Conservation (phyloP, 2,888 invertebrate species). For the Sarcophaga carnaria region DNA sequence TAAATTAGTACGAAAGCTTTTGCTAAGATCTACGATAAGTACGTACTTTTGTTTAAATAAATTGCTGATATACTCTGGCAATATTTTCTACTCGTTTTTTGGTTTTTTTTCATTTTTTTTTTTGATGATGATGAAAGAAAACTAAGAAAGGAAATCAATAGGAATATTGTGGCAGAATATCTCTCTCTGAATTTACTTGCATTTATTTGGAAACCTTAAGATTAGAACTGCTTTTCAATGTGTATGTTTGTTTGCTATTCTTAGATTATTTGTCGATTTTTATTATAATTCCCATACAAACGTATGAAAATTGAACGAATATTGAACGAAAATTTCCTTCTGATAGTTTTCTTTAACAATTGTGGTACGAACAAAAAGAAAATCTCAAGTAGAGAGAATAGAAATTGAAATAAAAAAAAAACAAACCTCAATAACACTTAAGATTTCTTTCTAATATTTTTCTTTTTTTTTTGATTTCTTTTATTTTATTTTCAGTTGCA, state of each 20-base stretch:
- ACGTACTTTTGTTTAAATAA: slow-evolving; percentile 60
- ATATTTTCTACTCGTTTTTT: too few species aligned
- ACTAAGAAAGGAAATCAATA: slow-evolving; percentile 45
- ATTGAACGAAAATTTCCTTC: slow-evolving; percentile 29
- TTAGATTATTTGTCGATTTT: slow-evolving; percentile 51
- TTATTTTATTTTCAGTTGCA: too few species aligned
- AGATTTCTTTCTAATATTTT: slow-evolving; percentile 38
- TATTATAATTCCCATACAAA: slow-evolving; percentile 53
- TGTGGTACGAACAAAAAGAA: slow-evolving; percentile 27
- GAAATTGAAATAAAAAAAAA: slow-evolving; percentile 12
- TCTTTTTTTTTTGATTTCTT: too few species aligned
- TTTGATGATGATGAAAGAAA: background rate
- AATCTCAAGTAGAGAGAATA: background rate
- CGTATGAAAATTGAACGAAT: slow-evolving; percentile 38
- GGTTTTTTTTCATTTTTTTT: background rate
- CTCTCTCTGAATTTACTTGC: slow-evolving; percentile 46
- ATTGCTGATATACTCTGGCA: slow-evolving; percentile 29
- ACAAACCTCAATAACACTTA: slow-evolving; percentile 63
- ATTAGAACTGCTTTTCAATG: slow-evolving; percentile 35
- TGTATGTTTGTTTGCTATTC: slow-evolving; percentile 11
- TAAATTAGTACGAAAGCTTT: slow-evolving; percentile 62
- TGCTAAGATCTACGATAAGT: slow-evolving; percentile 59
- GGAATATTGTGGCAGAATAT: slow-evolving; percentile 36
- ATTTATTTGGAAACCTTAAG: slow-evolving; percentile 55
- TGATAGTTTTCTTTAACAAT: slow-evolving; percentile 45